A percentile compares a stretch with the other conserved stretches of the same genome.
Conservation (phyloP, 1,140 invertebrate genomes). For the Eupristina koningsbergeri region DNA sequence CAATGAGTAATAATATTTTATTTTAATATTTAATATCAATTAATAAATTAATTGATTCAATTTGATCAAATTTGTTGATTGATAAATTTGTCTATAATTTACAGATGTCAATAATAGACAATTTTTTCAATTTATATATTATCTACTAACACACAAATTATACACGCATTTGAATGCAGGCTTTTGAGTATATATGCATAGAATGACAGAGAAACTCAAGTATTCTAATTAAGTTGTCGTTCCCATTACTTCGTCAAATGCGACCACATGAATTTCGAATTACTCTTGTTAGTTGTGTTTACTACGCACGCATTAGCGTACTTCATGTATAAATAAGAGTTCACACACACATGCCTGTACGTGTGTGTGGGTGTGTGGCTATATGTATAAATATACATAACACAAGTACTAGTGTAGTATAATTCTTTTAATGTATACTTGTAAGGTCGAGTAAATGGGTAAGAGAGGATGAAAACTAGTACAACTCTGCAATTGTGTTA, state of each 20-base stretch:
- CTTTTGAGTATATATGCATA: background rate
- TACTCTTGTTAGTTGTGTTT: background rate
- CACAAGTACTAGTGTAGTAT: background rate
- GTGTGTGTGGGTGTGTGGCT: background rate
- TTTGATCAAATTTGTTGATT: too few relatives aligned
- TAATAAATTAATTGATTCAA: too few relatives aligned
- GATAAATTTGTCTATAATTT: too few relatives aligned
- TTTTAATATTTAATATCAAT: too few relatives aligned
- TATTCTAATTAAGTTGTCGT: background rate
- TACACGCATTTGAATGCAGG: too few relatives aligned
- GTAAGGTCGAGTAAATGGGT: background rate
- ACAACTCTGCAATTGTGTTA: constrained; percentile 11
- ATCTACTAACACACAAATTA: too few relatives aligned
- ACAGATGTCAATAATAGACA: too few relatives aligned
- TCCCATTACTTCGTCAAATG: constrained; percentile 4
- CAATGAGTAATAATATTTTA: too few relatives aligned
- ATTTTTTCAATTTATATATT: too few relatives aligned
- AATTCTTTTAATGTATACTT: background rate
- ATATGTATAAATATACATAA: background rate
- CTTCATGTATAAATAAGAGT: background rate
- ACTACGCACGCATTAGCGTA: background rate
- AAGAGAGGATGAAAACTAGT: background rate
- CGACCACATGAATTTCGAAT: constrained; percentile 7
- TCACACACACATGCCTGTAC: too few relatives aligned
- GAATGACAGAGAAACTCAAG: background rate